Evolutionary conservation across 37 sponge, comb jelly and placozoan genomes (phyloP).

Genomic region (Theonella swinhoei): DNA sequence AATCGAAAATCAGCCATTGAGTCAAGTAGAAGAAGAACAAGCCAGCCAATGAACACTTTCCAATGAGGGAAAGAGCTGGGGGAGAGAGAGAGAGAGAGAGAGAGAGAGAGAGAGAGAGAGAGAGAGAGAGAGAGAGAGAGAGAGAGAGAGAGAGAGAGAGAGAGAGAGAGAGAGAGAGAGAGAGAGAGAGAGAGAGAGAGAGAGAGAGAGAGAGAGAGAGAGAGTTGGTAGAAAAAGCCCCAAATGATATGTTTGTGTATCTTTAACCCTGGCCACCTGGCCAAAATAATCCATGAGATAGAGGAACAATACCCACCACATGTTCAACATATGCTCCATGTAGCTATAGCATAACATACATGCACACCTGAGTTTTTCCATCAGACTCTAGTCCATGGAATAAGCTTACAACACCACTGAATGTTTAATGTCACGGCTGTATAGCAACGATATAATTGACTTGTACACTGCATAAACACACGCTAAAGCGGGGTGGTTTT

Average conservation of each 20-base stretch:
- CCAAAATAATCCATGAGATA: no score
- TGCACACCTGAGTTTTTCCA: no score
- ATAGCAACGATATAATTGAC: no score
- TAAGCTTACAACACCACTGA: no score
- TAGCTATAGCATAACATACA: no score
- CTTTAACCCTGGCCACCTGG: no score
- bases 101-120: neutral
- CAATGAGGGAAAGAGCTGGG: slow-evolving; percentile 29
- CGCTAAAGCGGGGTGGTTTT: neutral
- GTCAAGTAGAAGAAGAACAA: slow-evolving; percentile 45
- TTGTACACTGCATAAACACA: no score
- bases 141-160: slow-evolving; percentile 28
- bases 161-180: slow-evolving; percentile 21
- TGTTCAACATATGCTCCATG: no score
- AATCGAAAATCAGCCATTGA: slow-evolving; percentile 50
- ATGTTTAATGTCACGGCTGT: no score
- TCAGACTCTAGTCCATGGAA: no score
- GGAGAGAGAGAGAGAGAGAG: neutral
- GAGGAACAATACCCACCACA: no score
- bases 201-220: slow-evolving; percentile 28
- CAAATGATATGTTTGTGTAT: no score
- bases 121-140: slow-evolving; percentile 23
- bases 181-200: slow-evolving; percentile 26
- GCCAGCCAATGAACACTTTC: slow-evolving; percentile 55
- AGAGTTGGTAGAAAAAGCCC: neutral